Percentiles rank a stretch among this genome's conserved stretches.
Conservation (phyloP, 2,888 invertebrate species). For the Teinopalpus imperialis region DNA sequence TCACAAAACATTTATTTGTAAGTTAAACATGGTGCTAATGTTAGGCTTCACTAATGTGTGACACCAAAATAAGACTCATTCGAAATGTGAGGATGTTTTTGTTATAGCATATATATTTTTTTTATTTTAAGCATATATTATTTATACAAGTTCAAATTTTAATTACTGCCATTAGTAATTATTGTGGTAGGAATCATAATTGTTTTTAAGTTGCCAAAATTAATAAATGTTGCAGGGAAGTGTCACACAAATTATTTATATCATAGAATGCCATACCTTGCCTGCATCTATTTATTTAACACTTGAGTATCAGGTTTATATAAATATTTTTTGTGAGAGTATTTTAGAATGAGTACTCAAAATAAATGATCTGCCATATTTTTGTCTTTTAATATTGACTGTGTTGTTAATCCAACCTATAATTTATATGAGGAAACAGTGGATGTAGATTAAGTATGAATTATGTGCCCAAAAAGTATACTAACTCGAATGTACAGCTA, state of each 20-base stretch:
- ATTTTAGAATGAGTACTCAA: constrained; percentile 73
- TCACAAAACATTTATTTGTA: constrained; percentile 79
- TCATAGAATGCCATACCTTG: constrained; percentile 78
- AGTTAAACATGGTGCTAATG: constrained; percentile 79
- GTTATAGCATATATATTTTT: constrained; percentile 57
- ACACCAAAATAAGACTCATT: constrained; percentile 80
- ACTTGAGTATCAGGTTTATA: constrained; percentile 59
- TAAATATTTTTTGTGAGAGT: constrained; percentile 73
- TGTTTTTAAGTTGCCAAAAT: constrained; percentile 54
- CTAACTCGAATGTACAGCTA: constrained; percentile 83
- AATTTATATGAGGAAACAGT: constrained; percentile 60
- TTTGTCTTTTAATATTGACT: constrained; percentile 77
- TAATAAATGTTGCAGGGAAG: constrained; percentile 74
- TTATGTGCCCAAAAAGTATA: constrained; percentile 81
- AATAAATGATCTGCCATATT: constrained; percentile 81
- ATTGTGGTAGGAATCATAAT: constrained; percentile 56
- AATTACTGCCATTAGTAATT: constrained; percentile 78
- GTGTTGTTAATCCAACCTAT: constrained; percentile 69
- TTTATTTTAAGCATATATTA: constrained; percentile 77
- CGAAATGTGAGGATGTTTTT: constrained; percentile 75
- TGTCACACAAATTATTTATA: constrained; percentile 74
- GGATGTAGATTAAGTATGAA: constrained; percentile 76
- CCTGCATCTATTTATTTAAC: constrained; percentile 79
- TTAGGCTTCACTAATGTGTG: constrained; percentile 79
- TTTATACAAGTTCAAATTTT: constrained; percentile 74